phyloP scores from a whole-genome alignment of 2,888 invertebrate genomes.

The Pristionchus entomophagus region DNA sequence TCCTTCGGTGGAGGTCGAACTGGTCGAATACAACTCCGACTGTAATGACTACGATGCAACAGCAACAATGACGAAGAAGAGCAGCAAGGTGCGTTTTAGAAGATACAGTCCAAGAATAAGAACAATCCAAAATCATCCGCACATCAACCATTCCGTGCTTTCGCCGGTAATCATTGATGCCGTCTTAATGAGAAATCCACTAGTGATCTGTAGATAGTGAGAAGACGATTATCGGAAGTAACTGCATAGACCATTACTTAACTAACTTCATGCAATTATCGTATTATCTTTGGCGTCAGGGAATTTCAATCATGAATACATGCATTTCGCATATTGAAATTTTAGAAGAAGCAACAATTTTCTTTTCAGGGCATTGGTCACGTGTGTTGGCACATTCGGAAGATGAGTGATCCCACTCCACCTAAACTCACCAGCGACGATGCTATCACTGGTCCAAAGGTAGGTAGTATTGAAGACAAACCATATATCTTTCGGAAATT shows the following conservation, averaged over 20 bases:
- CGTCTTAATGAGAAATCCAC: too few species aligned
- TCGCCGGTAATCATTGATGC: too few species aligned
- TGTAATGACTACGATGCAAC: conserved; percentile 54
- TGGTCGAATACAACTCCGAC: conserved; percentile 65
- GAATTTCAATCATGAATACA: too few species aligned
- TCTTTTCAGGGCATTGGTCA: conserved; percentile 53
- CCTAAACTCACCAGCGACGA: neutral
- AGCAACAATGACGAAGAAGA: conserved; percentile 1
- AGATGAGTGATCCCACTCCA: conserved; percentile 52
- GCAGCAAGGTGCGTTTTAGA: neutral
- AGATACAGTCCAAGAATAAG: neutral
- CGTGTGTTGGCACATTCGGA: conserved; percentile 61
- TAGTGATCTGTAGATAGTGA: neutral
- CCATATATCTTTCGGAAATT: too few species aligned
- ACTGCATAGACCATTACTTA: too few species aligned
- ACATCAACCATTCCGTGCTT: too few species aligned
- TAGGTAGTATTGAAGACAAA: neutral
- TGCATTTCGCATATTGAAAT: too few species aligned
- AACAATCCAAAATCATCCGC: too few species aligned
- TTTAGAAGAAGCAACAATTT: neutral
- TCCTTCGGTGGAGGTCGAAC: conserved; percentile 56
- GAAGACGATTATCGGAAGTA: too few species aligned
- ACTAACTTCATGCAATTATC: too few species aligned
- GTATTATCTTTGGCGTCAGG: too few species aligned
- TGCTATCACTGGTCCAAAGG: neutral